Evolutionary conservation across 2,888 invertebrate species (phyloP).

Genomic region (Loripinus fragilis): DNA sequence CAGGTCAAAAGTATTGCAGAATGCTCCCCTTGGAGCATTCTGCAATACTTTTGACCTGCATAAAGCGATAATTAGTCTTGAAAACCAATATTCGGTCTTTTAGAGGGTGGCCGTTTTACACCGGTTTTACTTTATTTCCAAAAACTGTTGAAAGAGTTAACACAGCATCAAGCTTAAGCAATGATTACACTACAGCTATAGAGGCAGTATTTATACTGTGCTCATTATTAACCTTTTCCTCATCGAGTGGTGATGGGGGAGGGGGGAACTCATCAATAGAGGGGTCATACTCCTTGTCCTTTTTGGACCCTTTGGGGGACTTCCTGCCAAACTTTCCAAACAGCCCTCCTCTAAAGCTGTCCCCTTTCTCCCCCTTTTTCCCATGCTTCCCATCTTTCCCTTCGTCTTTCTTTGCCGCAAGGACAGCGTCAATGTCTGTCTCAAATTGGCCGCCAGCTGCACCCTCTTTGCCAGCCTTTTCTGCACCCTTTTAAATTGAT

Average conservation of each 20-base stretch:
- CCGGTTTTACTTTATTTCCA: too few relatives aligned
- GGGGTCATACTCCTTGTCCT: conserved; percentile 25
- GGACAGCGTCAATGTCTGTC: background rate
- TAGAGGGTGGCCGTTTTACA: too few relatives aligned
- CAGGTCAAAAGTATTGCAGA: too few relatives aligned
- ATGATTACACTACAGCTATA: too few relatives aligned
- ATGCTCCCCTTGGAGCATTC: too few relatives aligned
- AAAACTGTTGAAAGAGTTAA: too few relatives aligned
- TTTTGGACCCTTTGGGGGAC: conserved; percentile 34
- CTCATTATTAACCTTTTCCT: background rate
- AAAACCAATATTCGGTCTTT: too few relatives aligned
- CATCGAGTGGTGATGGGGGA: background rate
- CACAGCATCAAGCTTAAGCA: too few relatives aligned
- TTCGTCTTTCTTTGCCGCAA: conserved; percentile 15
- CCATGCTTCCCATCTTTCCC: conserved; percentile 43
- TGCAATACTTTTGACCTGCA: too few relatives aligned
- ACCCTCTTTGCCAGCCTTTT: background rate
- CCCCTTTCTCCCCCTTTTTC: conserved; percentile 26
- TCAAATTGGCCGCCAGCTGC: background rate
- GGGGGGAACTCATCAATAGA: conserved; percentile 30
- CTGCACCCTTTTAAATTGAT: background rate
- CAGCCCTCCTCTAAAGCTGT: conserved; percentile 39
- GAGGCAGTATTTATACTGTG: too few relatives aligned
- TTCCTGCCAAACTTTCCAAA: conserved; percentile 56
- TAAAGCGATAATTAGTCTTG: too few relatives aligned